A percentile compares a stretch with the other conserved stretches of the same genome.
These are phyloP conservation scores for Zootoca vivipara DNA, from an alignment of 2,113 vertebrate species.

Conservation along the genomic window DNA sequence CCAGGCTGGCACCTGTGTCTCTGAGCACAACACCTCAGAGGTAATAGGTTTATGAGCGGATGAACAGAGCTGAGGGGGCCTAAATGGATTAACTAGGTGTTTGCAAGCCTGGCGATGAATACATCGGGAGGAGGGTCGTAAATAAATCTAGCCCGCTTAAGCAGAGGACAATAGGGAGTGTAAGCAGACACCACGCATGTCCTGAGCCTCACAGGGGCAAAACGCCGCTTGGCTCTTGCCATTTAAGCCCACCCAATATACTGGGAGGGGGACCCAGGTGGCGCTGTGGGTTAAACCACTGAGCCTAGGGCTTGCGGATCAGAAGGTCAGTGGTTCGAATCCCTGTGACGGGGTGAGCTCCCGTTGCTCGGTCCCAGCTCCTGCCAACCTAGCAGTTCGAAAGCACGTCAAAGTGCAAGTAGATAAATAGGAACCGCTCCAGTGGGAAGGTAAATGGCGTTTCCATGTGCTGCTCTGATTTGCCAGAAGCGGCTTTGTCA, in stretches of 20 bases:
- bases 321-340: no score
- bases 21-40: conserved; percentile 76
- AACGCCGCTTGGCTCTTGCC: conserved; percentile 65
- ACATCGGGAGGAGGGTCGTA: conserved; percentile 57
- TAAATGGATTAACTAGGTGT: conserved; percentile 87
- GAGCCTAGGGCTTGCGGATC: no score
- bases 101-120: conserved; percentile 76
- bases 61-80: conserved; percentile 83
- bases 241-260: conserved; percentile 53
- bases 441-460: no score
- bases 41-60: conserved; percentile 84
- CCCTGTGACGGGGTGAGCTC: no score
- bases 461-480: no score
- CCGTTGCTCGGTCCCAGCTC: no score
- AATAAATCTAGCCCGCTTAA: conserved; percentile 58
- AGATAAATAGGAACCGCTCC: no score
- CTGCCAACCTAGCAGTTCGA: no score
- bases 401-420: no score
- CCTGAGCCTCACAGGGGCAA: conserved; percentile 63
- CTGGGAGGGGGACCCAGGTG: conserved; percentile 28
- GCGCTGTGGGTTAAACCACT: no score
- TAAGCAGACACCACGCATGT: conserved; percentile 69
- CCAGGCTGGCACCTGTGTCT: conserved; percentile 83
- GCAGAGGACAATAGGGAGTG: conserved; percentile 69
- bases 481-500: no score